Conservation (phyloP, 1,140 invertebrate species). For the Anastrepha ludens region DNA sequence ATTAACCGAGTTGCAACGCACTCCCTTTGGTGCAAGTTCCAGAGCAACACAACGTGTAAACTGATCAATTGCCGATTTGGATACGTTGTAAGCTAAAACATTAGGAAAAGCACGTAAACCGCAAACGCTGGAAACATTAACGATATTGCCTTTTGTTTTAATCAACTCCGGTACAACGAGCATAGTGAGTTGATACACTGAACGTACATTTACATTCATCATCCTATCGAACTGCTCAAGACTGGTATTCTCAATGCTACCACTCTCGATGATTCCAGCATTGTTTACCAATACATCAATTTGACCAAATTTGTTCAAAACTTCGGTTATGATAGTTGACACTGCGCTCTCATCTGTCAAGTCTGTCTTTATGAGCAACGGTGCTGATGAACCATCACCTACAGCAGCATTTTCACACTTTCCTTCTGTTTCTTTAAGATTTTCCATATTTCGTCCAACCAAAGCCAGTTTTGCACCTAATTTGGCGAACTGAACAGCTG, state of each 20-base stretch:
- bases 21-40: conserved; percentile 78
- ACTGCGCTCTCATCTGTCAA: conserved; percentile 79
- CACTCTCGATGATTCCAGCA: conserved; percentile 84
- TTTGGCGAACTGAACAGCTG: conserved; percentile 84
- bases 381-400: conserved; percentile 63
- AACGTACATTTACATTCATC: conserved; percentile 84
- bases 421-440: conserved; percentile 77
- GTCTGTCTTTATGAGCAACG: conserved; percentile 77
- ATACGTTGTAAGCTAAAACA: conserved; percentile 83
- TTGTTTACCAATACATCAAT: conserved; percentile 85
- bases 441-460: conserved; percentile 83
- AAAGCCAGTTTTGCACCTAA: conserved; percentile 81
- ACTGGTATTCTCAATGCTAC: conserved; percentile 83
- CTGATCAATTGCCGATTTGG: conserved; percentile 89
- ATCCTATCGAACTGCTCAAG: conserved; percentile 84
- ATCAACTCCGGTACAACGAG: conserved; percentile 84
- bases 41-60: conserved; percentile 84
- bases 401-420: conserved; percentile 75
- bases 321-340: conserved; percentile 78
- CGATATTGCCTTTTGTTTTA: conserved; percentile 82
- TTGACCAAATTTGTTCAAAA: conserved; percentile 78
- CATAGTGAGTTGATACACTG: conserved; percentile 85
- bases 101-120: conserved; percentile 81
- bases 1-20: conserved; percentile 86
- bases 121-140: conserved; percentile 87